phyloP scores from a whole-genome alignment of 1,140 invertebrate species.

The Sipha flava region DNA sequence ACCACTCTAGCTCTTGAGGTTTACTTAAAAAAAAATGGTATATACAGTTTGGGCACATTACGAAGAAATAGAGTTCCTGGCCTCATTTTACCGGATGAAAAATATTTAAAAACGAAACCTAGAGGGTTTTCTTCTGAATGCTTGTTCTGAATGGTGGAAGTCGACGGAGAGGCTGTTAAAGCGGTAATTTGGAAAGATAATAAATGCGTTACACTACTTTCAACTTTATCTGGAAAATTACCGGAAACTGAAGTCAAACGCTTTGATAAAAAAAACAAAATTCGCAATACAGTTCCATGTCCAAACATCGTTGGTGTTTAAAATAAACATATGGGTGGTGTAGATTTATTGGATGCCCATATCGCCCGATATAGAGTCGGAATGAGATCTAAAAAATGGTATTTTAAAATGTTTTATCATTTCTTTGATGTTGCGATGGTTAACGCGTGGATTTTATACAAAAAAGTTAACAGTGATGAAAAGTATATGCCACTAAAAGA shows the following conservation, averaged over 20 bases:
- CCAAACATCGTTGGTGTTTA: not conserved
- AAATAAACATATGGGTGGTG: not conserved
- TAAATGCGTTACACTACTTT: not conserved
- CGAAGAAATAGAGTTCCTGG: not conserved
- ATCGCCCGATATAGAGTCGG: not conserved
- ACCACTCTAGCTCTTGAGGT: not conserved
- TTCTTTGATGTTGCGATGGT: not conserved
- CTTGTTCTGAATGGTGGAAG: not conserved
- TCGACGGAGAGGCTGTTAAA: not conserved
- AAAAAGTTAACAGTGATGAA: not conserved
- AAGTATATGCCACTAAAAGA: not conserved
- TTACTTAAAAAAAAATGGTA: not conserved
- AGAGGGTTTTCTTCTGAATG: not conserved
- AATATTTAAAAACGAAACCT: not conserved
- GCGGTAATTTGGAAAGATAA: not conserved
- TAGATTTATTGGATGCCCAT: not conserved
- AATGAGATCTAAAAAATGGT: conserved; percentile 1
- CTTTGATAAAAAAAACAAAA: conserved; percentile 9
- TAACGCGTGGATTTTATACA: not conserved
- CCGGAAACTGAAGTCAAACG: not conserved
- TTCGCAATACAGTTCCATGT: not conserved
- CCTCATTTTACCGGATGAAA: not conserved
- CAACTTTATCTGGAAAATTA: not conserved
- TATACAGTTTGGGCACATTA: not conserved
- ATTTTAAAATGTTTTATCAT: not conserved